Base-by-base conservation (phyloP, 2,113 vertebrate species). In the Neogobius melanostomus region DNA sequence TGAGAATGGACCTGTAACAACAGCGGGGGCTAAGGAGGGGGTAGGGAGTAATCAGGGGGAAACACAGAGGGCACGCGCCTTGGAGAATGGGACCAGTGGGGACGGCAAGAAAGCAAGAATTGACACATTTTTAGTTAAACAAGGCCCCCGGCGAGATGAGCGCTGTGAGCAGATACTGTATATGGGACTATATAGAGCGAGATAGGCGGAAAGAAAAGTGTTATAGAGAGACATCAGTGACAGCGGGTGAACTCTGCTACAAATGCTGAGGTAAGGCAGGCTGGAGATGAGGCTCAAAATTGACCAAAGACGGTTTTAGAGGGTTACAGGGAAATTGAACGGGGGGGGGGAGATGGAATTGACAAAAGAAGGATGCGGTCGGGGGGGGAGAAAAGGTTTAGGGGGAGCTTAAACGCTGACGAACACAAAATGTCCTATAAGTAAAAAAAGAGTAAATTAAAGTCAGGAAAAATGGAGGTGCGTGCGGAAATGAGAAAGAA, bases 101-200 rank as follows among this genome's bases (percentile, higher is more conserved):
- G 69, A 43, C 28, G 57, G 64, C 46, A 72, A 67, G 71, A 73
- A 79, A 79, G 75, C 59, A 75, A 74, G 76, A 60, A 59, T 72
- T 82, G 78, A 72, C 69, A 87, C 72, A 78, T 82, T 86, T n/a
- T 78, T 72, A 77, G 78, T 85, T 67, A 83, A 88, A 87, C 82
- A 61, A 50, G 68, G 49, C 64, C 77, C 77, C 81, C 71, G 68
- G 61, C 68, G 74, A 89, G 74, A 87, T 75, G 68, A 76, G 62
- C 79, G 43, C 75, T 77, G 47, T 64, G 62, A 76, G 50, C 78
- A 61, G 47, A 54, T 64, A 50, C 49, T 50, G 53, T 28, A 52
- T 11, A 60, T 44, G 36, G 28, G 12, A 28, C 45, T 61, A 74
- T 73, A 73, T 72, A 53, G 74, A 75, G 47, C 16, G 60, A 56